phyloP scores from a whole-genome alignment of 2,797 vertebrate genomes.

The Microctenopoma lineatum region DNA sequence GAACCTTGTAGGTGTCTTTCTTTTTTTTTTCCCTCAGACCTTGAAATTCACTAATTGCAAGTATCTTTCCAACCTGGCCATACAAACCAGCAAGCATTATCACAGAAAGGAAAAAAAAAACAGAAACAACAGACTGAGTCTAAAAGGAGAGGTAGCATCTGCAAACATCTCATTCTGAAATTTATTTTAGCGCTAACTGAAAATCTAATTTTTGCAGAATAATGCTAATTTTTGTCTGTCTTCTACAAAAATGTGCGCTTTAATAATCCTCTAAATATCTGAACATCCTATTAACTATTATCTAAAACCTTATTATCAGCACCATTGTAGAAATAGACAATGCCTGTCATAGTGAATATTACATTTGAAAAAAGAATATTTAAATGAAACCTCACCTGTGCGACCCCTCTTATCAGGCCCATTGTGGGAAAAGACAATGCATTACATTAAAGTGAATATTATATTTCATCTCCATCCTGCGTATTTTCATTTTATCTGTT shows the following conservation, averaged over 20 bases:
- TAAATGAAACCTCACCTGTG: constrained; percentile 74
- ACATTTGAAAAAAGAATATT: constrained; percentile 76
- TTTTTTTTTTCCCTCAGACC: neutral
- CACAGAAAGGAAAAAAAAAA: constrained; percentile 34
- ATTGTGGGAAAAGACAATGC: constrained; percentile 75
- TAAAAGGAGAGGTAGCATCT: constrained; percentile 13
- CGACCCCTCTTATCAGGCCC: constrained; percentile 72
- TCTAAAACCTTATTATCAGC: constrained; percentile 74
- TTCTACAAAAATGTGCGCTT: constrained; percentile 54
- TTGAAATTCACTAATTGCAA: constrained; percentile 38
- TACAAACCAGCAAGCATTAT: constrained; percentile 46
- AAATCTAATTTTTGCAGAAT: constrained; percentile 23
- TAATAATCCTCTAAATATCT: constrained; percentile 75
- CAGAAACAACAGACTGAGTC: constrained; percentile 19
- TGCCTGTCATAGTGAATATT: constrained; percentile 71
- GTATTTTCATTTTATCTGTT: constrained; percentile 36
- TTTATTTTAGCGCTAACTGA: neutral
- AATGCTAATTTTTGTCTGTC: constrained; percentile 18
- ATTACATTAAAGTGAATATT: constrained; percentile 74
- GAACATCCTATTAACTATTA: constrained; percentile 72
- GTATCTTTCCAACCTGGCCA: constrained; percentile 44
- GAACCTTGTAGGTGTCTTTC: constrained; percentile 11
- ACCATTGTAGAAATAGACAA: constrained; percentile 75
- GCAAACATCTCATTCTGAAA: constrained; percentile 14
- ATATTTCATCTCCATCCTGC: constrained; percentile 60